Conservation (phyloP, 2,888 invertebrate genomes). For the Aphidius colemani region DNA sequence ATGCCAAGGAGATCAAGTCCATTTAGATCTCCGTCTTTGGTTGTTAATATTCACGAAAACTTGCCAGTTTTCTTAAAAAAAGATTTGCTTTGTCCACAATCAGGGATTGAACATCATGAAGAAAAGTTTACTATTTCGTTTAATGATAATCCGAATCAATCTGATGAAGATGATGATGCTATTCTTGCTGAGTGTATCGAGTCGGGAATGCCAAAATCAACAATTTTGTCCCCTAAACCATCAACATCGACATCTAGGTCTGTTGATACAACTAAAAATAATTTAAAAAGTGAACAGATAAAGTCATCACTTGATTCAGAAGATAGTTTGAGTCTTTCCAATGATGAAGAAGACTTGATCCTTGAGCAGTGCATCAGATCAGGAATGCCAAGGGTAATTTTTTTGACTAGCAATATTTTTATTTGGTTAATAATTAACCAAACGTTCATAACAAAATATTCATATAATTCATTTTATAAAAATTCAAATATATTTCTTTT, state of each 20-base stretch:
- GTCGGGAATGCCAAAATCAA: constrained; percentile 66
- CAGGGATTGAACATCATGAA: constrained; percentile 8
- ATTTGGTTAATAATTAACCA: background rate
- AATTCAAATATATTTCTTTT: background rate
- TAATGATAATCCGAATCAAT: constrained; percentile 68
- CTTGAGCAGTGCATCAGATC: constrained; percentile 71
- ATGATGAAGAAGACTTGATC: constrained; percentile 66
- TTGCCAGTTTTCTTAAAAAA: constrained; percentile 13
- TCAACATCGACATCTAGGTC: constrained; percentile 24
- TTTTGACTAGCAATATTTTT: no score
- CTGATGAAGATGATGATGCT: constrained; percentile 64
- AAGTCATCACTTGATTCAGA: constrained; percentile 60
- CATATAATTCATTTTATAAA: background rate
- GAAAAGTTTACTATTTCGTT: constrained; percentile 53
- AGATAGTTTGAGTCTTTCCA: constrained; percentile 64
- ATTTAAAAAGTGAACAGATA: constrained; percentile 14
- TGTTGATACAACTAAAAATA: background rate
- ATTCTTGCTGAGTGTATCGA: constrained; percentile 70
- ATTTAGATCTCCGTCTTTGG: no score
- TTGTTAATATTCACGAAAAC: constrained; percentile 4
- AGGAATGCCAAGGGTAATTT: constrained; percentile 67
- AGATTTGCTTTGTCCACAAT: constrained; percentile 2
- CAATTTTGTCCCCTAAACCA: constrained; percentile 24
- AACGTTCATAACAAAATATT: background rate
- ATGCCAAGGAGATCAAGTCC: constrained; percentile 61